These are phyloP conservation scores for Tiaroga cobitis DNA, from an alignment of 2,797 vertebrate species.

Conservation along the genomic window DNA sequence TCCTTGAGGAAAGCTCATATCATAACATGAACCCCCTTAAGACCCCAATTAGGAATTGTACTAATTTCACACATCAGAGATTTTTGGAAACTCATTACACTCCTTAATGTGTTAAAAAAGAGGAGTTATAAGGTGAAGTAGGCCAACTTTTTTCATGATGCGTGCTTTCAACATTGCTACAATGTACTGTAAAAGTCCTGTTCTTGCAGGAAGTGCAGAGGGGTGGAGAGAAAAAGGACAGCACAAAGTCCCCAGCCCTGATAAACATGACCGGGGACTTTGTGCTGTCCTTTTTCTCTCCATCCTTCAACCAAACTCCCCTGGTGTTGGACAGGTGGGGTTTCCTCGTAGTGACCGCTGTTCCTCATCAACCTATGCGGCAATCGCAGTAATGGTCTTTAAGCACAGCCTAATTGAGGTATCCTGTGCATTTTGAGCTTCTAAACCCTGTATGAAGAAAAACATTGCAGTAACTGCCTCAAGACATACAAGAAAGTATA, in stretches of 20 bases:
- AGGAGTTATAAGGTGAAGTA: neutral
- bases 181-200: neutral
- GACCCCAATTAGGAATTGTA: conserved; percentile 3
- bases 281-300: conserved; percentile 9
- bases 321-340: conserved; percentile 27
- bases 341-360: conserved; percentile 43
- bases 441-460: conserved; percentile 47
- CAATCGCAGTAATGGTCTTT: conserved; percentile 58
- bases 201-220: neutral
- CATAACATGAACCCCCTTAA: neutral
- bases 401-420: conserved; percentile 57
- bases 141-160: neutral
- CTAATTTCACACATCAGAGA: neutral
- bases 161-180: neutral
- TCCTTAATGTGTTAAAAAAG: neutral
- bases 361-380: conserved; percentile 52
- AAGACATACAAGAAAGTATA: conserved; percentile 28
- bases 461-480: conserved; percentile 12
- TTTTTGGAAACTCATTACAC: neutral
- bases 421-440: conserved; percentile 45
- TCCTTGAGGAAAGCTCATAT: conserved; percentile 5
- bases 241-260: too few relatives aligned
- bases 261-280: too few relatives aligned
- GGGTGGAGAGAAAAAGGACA: too few relatives aligned
- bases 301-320: conserved; percentile 7